Conservation (phyloP, 2,113 vertebrate species). For the Chloebia gouldiae region DNA sequence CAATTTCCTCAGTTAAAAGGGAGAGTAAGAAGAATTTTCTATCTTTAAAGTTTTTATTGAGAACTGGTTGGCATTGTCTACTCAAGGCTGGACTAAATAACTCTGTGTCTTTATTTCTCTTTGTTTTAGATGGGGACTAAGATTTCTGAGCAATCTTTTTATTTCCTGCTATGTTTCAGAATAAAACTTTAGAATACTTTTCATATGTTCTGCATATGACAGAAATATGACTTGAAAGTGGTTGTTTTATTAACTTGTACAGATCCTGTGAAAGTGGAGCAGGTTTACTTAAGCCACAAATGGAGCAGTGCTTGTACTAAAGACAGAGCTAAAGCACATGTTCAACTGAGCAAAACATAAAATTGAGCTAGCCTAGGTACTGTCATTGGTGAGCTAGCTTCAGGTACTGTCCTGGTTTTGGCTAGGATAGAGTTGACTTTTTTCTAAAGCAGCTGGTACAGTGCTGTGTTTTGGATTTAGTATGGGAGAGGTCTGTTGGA, state of each 20-base stretch:
- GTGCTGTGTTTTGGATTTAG: background rate
- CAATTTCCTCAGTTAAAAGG: background rate
- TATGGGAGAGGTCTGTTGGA: background rate
- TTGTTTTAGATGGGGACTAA: background rate
- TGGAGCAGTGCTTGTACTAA: background rate
- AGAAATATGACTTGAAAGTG: background rate
- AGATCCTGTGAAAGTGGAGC: background rate
- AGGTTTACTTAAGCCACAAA: background rate
- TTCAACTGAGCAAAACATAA: background rate
- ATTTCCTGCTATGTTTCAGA: background rate
- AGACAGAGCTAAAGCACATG: accelerated
- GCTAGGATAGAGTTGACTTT: background rate
- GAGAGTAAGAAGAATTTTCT: background rate
- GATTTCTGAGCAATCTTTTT: background rate
- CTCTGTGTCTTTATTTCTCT: background rate
- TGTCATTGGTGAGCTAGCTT: too few species aligned
- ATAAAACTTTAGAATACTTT: background rate
- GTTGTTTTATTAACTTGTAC: background rate
- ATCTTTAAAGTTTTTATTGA: background rate
- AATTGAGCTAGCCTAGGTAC: background rate
- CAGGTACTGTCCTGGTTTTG: background rate
- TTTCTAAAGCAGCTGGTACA: background rate
- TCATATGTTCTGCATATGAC: background rate
- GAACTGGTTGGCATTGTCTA: background rate
- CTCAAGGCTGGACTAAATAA: background rate